Evolutionary conservation across 1,140 invertebrate species (phyloP), one percentile per base, ranked within the genome.

Genomic region (Cyclargus thomasi): DNA sequence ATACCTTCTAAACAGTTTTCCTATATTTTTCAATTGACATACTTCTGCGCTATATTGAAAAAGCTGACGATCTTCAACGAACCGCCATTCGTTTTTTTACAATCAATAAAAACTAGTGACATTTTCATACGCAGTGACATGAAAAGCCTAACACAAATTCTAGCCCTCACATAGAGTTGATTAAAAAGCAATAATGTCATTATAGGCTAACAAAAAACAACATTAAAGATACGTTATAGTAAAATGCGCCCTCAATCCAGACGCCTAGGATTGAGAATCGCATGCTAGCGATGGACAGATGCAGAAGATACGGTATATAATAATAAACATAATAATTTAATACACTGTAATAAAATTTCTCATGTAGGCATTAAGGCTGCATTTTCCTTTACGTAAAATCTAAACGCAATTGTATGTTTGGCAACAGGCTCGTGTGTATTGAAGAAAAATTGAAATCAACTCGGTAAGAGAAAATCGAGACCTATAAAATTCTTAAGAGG

Each of bases 101-200:
- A 8, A 59, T 10, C 10, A 10, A 59, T 59, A 59, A 59, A 59
- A 59, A 59, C 55, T 59, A 21, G 55, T 59, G 20, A 59, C 55
- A 59, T 59, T 59, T 59, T 59, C 55, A 59, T 59, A 59, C 18
- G 18, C 21, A n/a, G 55, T 29, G 47, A 7, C 59, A 64, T 69
- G 70, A 70, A 72, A 73, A 73, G 62, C 65, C 35, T 59, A 29
- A 47, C 63, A 65, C 55, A 62, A 67, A 29, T 64, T 64, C 47
- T 65, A 63, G 75, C 73, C 75, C 75, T 62, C 75, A 77, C 75
- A 72, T 73, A 64, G 67, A 64, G 73, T 72, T 72, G 69, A 77
- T 77, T 75, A 73, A 75, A 69, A 71, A 68, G 68, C 69, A 72
- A 77, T 77, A 77, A 77, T 74, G 73, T 70, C 70, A 72, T 76